Percentiles rank a stretch among this genome's conserved stretches.
These are phyloP conservation scores for Corythucha ciliata DNA, from an alignment of 2,888 invertebrate genomes.

Conservation along the genomic window DNA sequence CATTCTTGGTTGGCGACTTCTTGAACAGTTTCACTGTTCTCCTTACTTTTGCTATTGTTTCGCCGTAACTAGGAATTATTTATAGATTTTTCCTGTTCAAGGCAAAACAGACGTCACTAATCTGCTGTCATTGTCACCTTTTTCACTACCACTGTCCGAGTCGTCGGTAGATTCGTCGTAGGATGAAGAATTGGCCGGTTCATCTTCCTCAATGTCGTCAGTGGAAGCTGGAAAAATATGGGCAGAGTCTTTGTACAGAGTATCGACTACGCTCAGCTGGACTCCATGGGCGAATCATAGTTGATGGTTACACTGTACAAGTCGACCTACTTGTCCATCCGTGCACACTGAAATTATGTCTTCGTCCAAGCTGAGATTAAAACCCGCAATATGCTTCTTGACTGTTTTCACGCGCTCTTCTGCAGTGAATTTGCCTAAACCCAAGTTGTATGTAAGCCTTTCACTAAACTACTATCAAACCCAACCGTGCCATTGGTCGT, in stretches of 20 bases:
- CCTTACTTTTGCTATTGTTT: constrained; percentile 20
- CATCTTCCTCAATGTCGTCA: too few species aligned
- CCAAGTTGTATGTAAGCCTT: too few species aligned
- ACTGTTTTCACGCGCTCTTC: constrained; percentile 30
- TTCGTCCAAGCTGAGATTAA: constrained; percentile 32
- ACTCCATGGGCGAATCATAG: constrained; percentile 32
- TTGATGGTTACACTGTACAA: constrained; percentile 34
- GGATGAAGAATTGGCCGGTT: too few species aligned
- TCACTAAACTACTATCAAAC: too few species aligned
- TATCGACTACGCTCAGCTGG: constrained; percentile 32
- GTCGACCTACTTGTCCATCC: constrained; percentile 36
- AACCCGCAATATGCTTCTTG: constrained; percentile 31
- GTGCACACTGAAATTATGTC: constrained; percentile 36
- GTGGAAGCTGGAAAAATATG: too few species aligned
- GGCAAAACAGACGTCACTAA: constrained; percentile 7
- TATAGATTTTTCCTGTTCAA: constrained; percentile 5
- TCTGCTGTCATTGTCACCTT: constrained; percentile 14
- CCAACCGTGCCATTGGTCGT: too few species aligned
- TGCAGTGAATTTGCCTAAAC: too few species aligned
- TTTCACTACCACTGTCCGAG: too few species aligned
- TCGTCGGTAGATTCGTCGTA: too few species aligned
- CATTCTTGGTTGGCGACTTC: constrained; percentile 29
- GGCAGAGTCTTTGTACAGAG: constrained; percentile 29
- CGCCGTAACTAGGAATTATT: not conserved
- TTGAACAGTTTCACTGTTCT: constrained; percentile 25